Evolutionary conservation across 2,797 vertebrate genomes (phyloP).

Genomic region (Prionace glauca): DNA sequence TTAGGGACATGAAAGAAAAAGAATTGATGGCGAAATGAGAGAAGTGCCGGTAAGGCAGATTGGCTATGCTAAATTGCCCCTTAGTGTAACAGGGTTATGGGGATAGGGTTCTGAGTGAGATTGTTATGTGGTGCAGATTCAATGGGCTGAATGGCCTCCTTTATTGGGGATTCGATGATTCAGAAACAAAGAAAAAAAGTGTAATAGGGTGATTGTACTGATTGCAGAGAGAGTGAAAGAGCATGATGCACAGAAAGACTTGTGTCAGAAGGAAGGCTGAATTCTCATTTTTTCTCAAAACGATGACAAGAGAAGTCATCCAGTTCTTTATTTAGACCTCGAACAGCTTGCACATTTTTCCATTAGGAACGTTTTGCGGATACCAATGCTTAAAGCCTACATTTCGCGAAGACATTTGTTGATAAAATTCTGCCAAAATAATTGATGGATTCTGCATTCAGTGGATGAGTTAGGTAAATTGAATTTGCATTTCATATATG

Average conservation of each 20-base stretch:
- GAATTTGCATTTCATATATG: slow-evolving; percentile 12
- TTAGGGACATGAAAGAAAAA: not conserved
- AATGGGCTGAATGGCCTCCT: too few relatives aligned
- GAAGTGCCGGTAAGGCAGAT: too few relatives aligned
- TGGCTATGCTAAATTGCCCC: too few relatives aligned
- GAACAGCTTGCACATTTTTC: slow-evolving; percentile 17
- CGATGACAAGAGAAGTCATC: not conserved
- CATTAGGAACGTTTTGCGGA: not conserved
- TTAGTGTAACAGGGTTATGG: too few relatives aligned
- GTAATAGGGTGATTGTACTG: not conserved
- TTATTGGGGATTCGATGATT: too few relatives aligned
- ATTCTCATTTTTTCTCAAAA: not conserved
- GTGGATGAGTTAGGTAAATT: slow-evolving; percentile 22
- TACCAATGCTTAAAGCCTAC: not conserved
- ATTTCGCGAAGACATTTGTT: slow-evolving; percentile 17
- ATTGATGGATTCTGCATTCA: slow-evolving; percentile 29
- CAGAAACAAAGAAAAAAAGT: not conserved
- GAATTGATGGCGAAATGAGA: not conserved
- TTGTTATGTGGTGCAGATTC: too few relatives aligned
- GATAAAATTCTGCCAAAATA: slow-evolving; percentile 33
- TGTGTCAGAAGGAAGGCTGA: not conserved
- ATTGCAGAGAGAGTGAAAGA: not conserved
- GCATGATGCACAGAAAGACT: not conserved
- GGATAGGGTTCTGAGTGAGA: too few relatives aligned
- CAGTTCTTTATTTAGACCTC: not conserved